These are phyloP conservation scores for Galerucella pusilla DNA, from an alignment of 2,888 invertebrate genomes.

Conservation along the genomic window DNA sequence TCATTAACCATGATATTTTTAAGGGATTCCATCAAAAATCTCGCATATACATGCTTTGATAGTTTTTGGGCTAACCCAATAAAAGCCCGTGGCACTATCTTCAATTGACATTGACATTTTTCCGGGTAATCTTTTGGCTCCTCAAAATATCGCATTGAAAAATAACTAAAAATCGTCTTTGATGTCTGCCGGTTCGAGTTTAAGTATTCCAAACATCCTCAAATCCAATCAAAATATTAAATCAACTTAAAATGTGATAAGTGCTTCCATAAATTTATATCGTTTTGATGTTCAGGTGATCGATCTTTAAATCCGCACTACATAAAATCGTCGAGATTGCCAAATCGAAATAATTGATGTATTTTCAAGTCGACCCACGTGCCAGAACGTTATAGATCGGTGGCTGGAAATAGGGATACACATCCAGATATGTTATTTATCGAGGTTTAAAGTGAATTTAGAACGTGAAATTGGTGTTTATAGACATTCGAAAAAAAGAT, in stretches of 20 bases:
- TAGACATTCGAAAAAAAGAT: background rate
- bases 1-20: too few relatives aligned
- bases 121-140: too few relatives aligned
- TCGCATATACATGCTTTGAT: too few relatives aligned
- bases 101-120: too few relatives aligned
- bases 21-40: too few relatives aligned
- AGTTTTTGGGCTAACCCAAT: too few relatives aligned
- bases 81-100: too few relatives aligned
- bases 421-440: constrained; percentile 3
- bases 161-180: too few relatives aligned
- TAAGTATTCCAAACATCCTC: background rate
- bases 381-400: constrained; percentile 3
- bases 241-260: constrained; percentile 34
- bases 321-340: constrained; percentile 39
- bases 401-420: constrained; percentile 3
- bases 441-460: background rate
- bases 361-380: constrained; percentile 31
- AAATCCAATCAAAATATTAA: background rate
- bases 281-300: constrained; percentile 49
- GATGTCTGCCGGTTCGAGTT: background rate
- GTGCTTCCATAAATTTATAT: constrained; percentile 55
- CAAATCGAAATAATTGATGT: constrained; percentile 43
- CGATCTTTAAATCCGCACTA: constrained; percentile 45
- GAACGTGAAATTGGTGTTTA: background rate
- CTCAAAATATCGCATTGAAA: too few relatives aligned